phyloP scores from a whole-genome alignment of 2,888 invertebrate species.

The Agapostemon virescens region DNA sequence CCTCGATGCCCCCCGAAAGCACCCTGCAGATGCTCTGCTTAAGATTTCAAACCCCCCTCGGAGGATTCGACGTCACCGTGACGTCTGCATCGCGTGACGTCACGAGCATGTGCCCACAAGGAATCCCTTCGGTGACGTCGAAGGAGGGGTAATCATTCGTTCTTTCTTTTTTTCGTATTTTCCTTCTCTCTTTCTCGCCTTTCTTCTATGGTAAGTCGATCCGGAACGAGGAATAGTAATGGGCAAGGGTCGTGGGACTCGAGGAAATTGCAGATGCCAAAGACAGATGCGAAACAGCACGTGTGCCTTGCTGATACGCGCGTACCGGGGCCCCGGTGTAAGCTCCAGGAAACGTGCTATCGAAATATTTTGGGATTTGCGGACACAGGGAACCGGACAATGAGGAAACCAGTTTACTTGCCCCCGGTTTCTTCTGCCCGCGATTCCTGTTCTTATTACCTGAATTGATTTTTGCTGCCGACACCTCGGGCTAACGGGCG shows the following conservation, averaged over 20 bases:
- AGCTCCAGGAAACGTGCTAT: conserved; percentile 21
- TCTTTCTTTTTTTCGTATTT: conserved; percentile 37
- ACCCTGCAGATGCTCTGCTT: conserved; percentile 56
- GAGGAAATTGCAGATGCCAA: conserved; percentile 59
- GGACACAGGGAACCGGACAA: conserved; percentile 8
- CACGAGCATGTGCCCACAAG: conserved; percentile 70
- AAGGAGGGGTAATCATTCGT: conserved; percentile 54
- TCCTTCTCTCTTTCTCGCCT: background rate
- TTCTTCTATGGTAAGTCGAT: conserved; percentile 31
- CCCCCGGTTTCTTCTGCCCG: background rate
- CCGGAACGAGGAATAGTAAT: conserved; percentile 30
- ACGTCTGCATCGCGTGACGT: conserved; percentile 75
- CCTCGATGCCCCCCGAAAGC: conserved; percentile 42
- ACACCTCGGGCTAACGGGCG: background rate
- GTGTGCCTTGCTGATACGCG: conserved; percentile 32
- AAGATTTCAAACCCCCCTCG: conserved; percentile 62
- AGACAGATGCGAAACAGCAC: conserved; percentile 63
- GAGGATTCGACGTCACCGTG: conserved; percentile 72
- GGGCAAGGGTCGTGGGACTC: conserved; percentile 63
- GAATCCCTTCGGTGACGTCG: conserved; percentile 65
- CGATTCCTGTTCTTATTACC: background rate
- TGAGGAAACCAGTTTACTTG: conserved; percentile 18
- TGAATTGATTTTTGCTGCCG: background rate
- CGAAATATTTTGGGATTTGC: conserved; percentile 47
- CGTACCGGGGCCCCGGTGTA: background rate